These are phyloP conservation scores for Protosalanx chinensis DNA, from an alignment of 2,797 vertebrate genomes.

Conservation along the genomic window DNA sequence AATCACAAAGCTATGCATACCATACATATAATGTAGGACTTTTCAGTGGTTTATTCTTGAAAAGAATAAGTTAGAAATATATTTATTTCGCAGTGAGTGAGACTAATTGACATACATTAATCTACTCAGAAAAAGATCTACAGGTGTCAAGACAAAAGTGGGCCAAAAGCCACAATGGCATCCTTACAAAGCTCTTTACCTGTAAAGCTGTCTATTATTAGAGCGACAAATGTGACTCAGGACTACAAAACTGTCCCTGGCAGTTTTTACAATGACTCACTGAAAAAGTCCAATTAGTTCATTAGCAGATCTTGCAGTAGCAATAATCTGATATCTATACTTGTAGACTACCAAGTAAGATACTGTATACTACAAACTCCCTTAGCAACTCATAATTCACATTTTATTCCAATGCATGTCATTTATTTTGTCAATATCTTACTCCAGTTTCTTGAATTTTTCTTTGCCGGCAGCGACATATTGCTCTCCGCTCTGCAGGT, in stretches of 20 bases:
- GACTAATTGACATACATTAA: too few relatives aligned
- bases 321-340: too few relatives aligned
- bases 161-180: background rate
- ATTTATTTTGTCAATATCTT: slow-evolving; percentile 61
- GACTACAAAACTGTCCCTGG: too few relatives aligned
- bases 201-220: slow-evolving; percentile 47
- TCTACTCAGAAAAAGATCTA: too few relatives aligned
- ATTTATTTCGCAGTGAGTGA: background rate
- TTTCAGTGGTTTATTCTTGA: background rate
- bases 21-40: background rate
- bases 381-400: too few relatives aligned
- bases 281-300: too few relatives aligned
- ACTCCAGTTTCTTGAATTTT: slow-evolving; percentile 94
- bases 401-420: background rate
- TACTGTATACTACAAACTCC: too few relatives aligned
- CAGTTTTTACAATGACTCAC: too few relatives aligned
- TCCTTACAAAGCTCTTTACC: slow-evolving; percentile 47
- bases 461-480: slow-evolving; percentile 94
- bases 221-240: background rate
- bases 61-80: background rate
- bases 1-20: background rate
- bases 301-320: too few relatives aligned
- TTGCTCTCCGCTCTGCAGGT: slow-evolving; percentile 85
- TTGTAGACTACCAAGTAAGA: too few relatives aligned
- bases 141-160: background rate